Evolutionary conservation across 2,888 invertebrate species (phyloP).

Genomic region (Orthosia gracilis): DNA sequence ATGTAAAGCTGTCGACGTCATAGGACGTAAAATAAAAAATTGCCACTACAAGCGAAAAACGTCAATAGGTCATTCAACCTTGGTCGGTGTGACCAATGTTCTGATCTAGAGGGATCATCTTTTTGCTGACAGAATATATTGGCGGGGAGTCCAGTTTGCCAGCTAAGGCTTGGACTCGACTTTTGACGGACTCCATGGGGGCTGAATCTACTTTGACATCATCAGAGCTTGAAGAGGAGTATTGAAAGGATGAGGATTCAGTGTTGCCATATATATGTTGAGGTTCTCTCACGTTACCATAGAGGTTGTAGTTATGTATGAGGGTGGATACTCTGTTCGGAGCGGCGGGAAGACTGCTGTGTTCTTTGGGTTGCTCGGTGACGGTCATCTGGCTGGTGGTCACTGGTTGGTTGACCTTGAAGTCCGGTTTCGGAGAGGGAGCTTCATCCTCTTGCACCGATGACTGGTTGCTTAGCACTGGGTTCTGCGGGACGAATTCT

Average conservation of each 20-base stretch:
- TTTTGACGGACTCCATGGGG: slow-evolving; percentile 86
- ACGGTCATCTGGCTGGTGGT: slow-evolving; percentile 77
- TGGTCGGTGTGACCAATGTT: slow-evolving; percentile 80
- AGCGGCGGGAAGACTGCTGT: slow-evolving; percentile 83
- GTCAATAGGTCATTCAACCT: slow-evolving; percentile 76
- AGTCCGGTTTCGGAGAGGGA: slow-evolving; percentile 83
- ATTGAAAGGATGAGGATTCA: slow-evolving; percentile 75
- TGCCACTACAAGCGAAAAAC: slow-evolving; percentile 80
- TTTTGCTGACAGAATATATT: slow-evolving; percentile 88
- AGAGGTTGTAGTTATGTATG: slow-evolving; percentile 88
- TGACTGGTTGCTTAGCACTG: slow-evolving; percentile 76
- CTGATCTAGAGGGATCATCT: slow-evolving; percentile 83
- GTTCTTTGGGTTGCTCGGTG: slow-evolving; percentile 81
- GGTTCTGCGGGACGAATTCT: slow-evolving; percentile 72
- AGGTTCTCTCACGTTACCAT: slow-evolving; percentile 85
- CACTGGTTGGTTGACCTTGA: slow-evolving; percentile 89
- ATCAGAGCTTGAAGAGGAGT: slow-evolving; percentile 79
- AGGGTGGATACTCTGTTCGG: slow-evolving; percentile 87
- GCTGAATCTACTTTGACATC: slow-evolving; percentile 84
- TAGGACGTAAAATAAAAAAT: slow-evolving; percentile 68
- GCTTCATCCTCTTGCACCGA: slow-evolving; percentile 80
- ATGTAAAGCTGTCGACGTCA: slow-evolving; percentile 78
- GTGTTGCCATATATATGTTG: slow-evolving; percentile 88
- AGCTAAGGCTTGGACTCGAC: slow-evolving; percentile 85
- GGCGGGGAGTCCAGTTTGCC: slow-evolving; percentile 85